These are phyloP conservation scores for Heterodera filipjevi DNA, from an alignment of 2,888 invertebrate species.

Conservation along the genomic window DNA sequence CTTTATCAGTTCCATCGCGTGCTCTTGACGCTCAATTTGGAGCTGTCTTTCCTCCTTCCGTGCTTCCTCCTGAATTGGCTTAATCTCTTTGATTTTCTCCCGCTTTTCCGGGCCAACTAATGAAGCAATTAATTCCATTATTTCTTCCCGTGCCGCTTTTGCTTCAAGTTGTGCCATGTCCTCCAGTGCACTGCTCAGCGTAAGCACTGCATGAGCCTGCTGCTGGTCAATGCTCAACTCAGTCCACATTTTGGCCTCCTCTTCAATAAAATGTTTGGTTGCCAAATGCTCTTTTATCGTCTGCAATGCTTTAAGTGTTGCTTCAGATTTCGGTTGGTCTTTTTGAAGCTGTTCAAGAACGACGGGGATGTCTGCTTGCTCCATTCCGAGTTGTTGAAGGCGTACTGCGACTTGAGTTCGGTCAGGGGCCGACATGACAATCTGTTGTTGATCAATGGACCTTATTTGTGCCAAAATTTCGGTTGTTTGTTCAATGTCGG, in stretches of 20 bases:
- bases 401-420: background rate
- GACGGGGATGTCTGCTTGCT: background rate
- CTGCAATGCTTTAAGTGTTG: background rate
- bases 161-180: background rate
- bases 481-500: background rate
- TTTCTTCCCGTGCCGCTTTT: background rate
- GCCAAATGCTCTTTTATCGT: slow-evolving; percentile 2
- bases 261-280: background rate
- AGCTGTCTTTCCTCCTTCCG: background rate
- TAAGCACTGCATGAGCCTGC: background rate
- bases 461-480: background rate
- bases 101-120: background rate
- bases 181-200: background rate
- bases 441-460: background rate
- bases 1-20: background rate
- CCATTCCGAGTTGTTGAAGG: background rate
- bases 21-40: background rate
- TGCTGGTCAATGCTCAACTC: background rate
- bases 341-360: background rate
- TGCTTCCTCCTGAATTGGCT: background rate
- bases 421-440: background rate
- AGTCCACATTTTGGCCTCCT: background rate
- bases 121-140: background rate
- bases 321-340: background rate
- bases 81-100: background rate